Conservation (phyloP, 2,113 vertebrate species). For the Rhabdornis inornatus region DNA sequence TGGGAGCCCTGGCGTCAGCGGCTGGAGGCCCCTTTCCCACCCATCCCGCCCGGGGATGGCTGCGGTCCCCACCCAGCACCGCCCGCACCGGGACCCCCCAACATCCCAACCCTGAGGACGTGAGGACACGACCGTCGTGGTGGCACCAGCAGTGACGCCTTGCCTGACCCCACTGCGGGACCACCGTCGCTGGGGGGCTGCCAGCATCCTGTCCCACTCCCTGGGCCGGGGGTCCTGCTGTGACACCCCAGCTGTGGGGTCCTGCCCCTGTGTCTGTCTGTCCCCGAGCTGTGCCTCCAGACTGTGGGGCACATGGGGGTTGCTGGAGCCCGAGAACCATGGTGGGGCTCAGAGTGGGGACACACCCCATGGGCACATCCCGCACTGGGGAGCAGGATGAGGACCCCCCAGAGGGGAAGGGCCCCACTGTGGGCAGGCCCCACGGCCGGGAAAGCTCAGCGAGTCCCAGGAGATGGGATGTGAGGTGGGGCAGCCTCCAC, state of each 20-base stretch:
- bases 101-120: not conserved
- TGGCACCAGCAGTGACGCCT: not conserved
- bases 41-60: not conserved
- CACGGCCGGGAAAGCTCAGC: not conserved
- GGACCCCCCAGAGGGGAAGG: not conserved
- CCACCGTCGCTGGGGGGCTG: not conserved
- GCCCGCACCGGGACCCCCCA: not conserved
- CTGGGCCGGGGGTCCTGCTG: not conserved
- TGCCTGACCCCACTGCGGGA: not conserved
- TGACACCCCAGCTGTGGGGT: not conserved
- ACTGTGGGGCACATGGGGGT: not conserved
- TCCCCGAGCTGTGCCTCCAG: not conserved
- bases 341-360: not conserved
- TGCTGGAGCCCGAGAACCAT: not conserved
- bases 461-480: not conserved
- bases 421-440: not conserved
- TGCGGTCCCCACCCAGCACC: not conserved
- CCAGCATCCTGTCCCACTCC: no score
- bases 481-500: not conserved
- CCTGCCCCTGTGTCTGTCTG: not conserved
- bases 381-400: not conserved
- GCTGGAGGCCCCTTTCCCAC: conserved; percentile 15
- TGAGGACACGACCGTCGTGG: not conserved
- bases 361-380: not conserved
- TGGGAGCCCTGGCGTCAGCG: conserved; percentile 9